Evolutionary conservation across 1,140 invertebrate genomes (phyloP).

Genomic region (Drosophila equinoxialis): DNA sequence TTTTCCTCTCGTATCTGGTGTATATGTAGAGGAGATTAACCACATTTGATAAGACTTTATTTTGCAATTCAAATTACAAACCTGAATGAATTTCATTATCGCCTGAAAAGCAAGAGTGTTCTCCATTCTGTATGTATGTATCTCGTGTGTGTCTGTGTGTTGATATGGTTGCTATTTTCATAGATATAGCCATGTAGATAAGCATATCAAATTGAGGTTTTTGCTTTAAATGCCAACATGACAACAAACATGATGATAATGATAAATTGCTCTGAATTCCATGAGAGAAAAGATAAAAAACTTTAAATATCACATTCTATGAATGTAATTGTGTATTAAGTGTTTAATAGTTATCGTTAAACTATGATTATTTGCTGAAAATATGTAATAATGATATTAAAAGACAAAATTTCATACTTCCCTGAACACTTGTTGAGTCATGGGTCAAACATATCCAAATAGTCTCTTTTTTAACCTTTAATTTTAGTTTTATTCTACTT

Average conservation of each 20-base stretch:
- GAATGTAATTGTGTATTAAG: neutral
- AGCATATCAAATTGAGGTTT: conserved; percentile 35
- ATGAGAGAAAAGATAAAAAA: neutral
- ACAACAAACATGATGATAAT: neutral
- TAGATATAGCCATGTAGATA: conserved; percentile 45
- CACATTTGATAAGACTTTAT: conserved; percentile 45
- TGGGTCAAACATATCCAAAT: too few species aligned
- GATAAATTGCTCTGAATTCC: conserved; percentile 9
- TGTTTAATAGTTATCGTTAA: neutral
- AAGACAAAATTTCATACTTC: too few species aligned
- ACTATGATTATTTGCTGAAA: too few species aligned
- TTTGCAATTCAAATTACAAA: conserved; percentile 68
- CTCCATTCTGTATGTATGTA: neutral
- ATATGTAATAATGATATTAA: too few species aligned
- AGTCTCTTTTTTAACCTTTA: too few species aligned
- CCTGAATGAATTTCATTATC: conserved; percentile 34
- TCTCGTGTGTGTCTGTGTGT: neutral
- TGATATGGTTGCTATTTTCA: conserved; percentile 9
- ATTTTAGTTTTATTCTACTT: too few species aligned
- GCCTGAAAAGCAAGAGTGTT: conserved; percentile 40
- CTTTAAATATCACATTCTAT: neutral
- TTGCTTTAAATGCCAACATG: conserved; percentile 47
- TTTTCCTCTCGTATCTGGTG: neutral
- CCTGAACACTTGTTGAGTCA: too few species aligned
- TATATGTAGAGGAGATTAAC: conserved; percentile 34